These are phyloP conservation scores for Lamellibrachia luymesi DNA, from an alignment of 1,140 invertebrate genomes.

Conservation along the genomic window DNA sequence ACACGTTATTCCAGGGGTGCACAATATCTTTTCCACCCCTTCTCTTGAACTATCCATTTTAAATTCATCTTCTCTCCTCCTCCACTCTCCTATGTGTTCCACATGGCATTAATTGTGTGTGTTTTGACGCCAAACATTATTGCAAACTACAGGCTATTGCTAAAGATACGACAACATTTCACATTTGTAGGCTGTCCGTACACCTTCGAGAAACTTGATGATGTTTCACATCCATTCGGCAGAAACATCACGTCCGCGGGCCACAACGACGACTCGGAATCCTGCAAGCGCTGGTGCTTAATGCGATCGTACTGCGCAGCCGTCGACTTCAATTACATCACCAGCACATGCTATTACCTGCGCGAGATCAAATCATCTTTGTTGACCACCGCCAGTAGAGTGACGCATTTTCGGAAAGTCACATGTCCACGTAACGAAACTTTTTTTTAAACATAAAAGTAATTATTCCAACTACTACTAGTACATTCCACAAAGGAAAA, in stretches of 20 bases:
- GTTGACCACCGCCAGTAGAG: not conserved
- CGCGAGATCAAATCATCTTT: constrained; percentile 7
- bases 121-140: not conserved
- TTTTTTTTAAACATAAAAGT: not conserved
- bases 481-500: not conserved
- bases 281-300: constrained; percentile 26
- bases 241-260: constrained; percentile 9
- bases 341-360: constrained; percentile 20
- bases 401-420: constrained; percentile 20
- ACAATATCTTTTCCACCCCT: not conserved
- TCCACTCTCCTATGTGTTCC: not conserved
- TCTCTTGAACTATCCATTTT: not conserved
- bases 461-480: not conserved
- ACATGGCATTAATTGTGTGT: not conserved
- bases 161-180: not conserved
- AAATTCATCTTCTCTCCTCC: not conserved
- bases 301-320: constrained; percentile 18
- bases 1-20: not conserved
- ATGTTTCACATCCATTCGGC: constrained; percentile 21
- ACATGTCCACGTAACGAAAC: constrained; percentile 14
- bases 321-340: constrained; percentile 22
- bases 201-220: not conserved
- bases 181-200: constrained; percentile 19
- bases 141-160: not conserved
- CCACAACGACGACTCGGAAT: constrained; percentile 10